A percentile compares a stretch with the other conserved stretches of the same genome.
These are phyloP conservation scores for Corythaixoides concolor DNA, from an alignment of 2,113 vertebrate genomes.

Conservation along the genomic window DNA sequence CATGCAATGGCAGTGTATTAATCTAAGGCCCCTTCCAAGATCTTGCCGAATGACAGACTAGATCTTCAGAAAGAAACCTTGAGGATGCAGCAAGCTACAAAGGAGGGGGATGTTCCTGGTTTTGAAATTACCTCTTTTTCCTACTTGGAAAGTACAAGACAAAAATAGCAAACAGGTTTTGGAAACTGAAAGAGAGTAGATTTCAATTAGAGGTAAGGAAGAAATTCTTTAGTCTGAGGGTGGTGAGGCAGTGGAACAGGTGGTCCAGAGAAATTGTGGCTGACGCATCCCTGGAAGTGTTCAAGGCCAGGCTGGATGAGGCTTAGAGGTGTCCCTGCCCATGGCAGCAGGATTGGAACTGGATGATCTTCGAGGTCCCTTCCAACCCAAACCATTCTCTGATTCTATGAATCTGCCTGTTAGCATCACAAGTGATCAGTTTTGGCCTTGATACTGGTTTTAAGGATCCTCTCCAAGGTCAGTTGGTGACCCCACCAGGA, in stretches of 20 bases:
- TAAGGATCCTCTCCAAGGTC: background rate
- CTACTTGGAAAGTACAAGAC: background rate
- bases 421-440: accelerated
- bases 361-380: no score
- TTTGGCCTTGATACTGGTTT: background rate
- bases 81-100: background rate
- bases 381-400: no score
- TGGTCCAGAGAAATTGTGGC: no score
- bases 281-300: no score
- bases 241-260: no score
- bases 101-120: background rate
- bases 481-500: background rate
- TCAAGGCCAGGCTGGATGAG: no score
- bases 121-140: background rate
- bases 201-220: no score
- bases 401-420: no score
- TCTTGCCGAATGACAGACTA: background rate
- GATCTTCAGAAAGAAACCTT: background rate
- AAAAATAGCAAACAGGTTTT: background rate
- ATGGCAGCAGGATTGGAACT: no score
- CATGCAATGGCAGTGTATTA: background rate
- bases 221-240: no score
- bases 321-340: no score
- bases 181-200: no score
- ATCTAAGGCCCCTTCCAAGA: background rate